A percentile compares a stretch with the other conserved stretches of the same genome.
These are phyloP conservation scores for Puffinus mauretanicus DNA, from an alignment of 2,113 vertebrate genomes.

Conservation along the genomic window DNA sequence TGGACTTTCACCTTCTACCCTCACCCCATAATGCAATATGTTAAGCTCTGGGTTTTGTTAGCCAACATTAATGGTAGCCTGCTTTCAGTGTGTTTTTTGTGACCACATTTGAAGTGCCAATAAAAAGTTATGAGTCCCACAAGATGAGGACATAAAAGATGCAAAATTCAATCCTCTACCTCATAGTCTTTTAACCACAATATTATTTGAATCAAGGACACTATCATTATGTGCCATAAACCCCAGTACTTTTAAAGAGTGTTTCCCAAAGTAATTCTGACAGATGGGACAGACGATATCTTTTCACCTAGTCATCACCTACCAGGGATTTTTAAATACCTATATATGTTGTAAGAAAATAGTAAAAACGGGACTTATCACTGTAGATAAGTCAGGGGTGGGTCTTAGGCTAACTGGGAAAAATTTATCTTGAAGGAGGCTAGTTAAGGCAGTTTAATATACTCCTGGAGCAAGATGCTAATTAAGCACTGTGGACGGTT, in stretches of 20 bases:
- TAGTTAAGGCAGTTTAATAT: neutral
- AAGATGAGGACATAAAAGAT: constrained; percentile 39
- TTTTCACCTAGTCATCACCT: neutral
- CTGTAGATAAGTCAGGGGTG: neutral
- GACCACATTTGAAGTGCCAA: neutral
- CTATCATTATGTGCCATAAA: neutral
- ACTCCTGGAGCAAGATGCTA: neutral
- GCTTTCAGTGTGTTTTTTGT: constrained; percentile 38
- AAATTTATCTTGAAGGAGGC: neutral
- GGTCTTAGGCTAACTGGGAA: neutral
- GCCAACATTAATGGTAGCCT: neutral
- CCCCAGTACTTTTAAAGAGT: neutral
- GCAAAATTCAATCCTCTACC: constrained; percentile 22
- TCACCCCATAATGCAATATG: neutral
- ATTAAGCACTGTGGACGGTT: neutral
- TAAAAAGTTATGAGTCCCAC: constrained; percentile 38
- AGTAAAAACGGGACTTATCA: accelerated
- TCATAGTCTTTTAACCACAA: constrained; percentile 6
- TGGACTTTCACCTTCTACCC: neutral
- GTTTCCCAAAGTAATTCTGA: constrained; percentile 2
- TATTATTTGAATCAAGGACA: constrained; percentile 27
- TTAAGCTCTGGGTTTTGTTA: neutral
- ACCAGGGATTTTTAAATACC: neutral
- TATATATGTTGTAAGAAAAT: neutral
- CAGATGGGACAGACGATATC: neutral